These are phyloP conservation scores for Himantopus leucocephalus DNA, from an alignment of 2,113 vertebrate genomes.

Conservation along the genomic window DNA sequence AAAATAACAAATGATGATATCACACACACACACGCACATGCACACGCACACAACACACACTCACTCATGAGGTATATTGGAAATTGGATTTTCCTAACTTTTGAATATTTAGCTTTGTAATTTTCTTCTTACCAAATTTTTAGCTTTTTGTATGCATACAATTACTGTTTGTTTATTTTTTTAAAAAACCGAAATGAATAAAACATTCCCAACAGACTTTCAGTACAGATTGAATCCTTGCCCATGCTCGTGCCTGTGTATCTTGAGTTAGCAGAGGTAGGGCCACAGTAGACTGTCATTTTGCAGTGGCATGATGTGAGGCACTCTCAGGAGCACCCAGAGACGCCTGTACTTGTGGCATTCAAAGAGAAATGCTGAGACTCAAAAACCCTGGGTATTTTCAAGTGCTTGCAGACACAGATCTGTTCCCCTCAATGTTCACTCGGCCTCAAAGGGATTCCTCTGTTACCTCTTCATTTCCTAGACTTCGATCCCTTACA, in stretches of 20 bases:
- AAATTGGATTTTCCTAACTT: background rate
- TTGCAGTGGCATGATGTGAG: background rate
- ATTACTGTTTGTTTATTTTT: background rate
- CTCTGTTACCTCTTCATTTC: background rate
- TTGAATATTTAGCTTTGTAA: background rate
- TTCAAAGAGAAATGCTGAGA: background rate
- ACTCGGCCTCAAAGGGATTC: background rate
- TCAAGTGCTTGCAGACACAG: background rate
- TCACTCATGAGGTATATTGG: background rate
- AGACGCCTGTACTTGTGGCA: background rate
- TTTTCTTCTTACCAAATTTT: background rate
- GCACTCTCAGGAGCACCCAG: background rate
- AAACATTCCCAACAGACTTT: background rate
- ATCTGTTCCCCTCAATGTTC: background rate
- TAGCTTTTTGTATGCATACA: background rate
- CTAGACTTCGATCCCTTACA: background rate
- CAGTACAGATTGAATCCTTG: background rate
- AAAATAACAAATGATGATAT: background rate
- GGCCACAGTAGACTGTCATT: background rate
- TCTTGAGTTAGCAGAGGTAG: background rate
- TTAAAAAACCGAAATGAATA: background rate
- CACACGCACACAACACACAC: background rate
- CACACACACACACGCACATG: background rate
- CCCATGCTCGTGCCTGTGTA: accelerated
- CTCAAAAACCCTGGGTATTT: background rate